Conservation (phyloP, 2,113 vertebrate species). For the Origma solitaria region DNA sequence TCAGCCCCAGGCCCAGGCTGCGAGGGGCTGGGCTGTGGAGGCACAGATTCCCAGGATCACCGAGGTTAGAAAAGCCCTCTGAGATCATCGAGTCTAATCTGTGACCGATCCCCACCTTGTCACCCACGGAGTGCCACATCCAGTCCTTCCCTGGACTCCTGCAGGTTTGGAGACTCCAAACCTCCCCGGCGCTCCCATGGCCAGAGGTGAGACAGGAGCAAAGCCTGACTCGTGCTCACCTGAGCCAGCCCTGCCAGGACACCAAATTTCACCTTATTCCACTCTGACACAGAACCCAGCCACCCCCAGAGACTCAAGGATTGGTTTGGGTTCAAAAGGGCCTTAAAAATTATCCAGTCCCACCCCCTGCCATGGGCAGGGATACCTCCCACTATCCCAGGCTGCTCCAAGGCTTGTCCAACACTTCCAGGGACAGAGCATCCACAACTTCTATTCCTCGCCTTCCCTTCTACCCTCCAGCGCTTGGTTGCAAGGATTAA, state of each 20-base stretch:
- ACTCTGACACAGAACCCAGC: not conserved
- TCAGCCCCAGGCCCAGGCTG: not conserved
- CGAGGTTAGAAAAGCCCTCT: not conserved
- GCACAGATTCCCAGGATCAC: not conserved
- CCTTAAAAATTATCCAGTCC: not conserved
- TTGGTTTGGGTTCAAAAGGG: not conserved
- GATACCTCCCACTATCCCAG: not conserved
- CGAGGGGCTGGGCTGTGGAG: not conserved
- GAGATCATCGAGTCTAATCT: not conserved
- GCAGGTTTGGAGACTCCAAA: not conserved
- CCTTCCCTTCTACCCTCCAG: not conserved
- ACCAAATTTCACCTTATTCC: not conserved
- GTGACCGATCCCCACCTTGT: not conserved
- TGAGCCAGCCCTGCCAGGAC: not conserved
- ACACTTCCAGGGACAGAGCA: not conserved
- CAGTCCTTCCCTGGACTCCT: not conserved
- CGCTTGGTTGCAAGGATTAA: slow-evolving; percentile 37
- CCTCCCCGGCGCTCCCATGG: not conserved
- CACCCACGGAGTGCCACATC: not conserved
- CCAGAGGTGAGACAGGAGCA: not conserved
- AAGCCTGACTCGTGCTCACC: not conserved
- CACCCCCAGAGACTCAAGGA: not conserved
- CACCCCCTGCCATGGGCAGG: not conserved
- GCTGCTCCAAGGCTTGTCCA: not conserved
- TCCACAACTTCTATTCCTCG: not conserved